Evolutionary conservation across 2,888 invertebrate species (phyloP).

Genomic region (Eupithecia abbreviata): DNA sequence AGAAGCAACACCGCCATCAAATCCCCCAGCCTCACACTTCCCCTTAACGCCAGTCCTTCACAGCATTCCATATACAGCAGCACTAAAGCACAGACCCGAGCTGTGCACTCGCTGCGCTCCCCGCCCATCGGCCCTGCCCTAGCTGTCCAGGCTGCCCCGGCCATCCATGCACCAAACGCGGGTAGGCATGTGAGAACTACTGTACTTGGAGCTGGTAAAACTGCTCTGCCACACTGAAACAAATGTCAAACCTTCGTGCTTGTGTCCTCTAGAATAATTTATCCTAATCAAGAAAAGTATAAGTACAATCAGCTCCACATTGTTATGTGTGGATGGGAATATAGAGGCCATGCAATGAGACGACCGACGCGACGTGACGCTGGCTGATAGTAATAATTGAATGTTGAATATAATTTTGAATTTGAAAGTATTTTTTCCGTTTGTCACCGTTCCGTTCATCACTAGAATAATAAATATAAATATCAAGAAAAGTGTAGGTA

Average conservation of each 20-base stretch:
- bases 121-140: conserved; percentile 50
- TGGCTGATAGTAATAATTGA: too few species aligned
- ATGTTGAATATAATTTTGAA: too few species aligned
- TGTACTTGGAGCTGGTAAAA: conserved; percentile 53
- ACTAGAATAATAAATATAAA: too few species aligned
- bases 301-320: too few species aligned
- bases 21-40: conserved; percentile 52
- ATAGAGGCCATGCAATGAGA: too few species aligned
- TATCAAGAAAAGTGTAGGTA: too few species aligned
- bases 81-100: conserved; percentile 55
- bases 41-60: conserved; percentile 59
- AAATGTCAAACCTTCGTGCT: not conserved
- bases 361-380: too few species aligned
- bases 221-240: conserved; percentile 62
- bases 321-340: too few species aligned
- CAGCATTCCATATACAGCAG: conserved; percentile 69
- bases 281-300: too few species aligned
- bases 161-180: conserved; percentile 51
- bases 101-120: conserved; percentile 29
- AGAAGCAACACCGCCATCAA: conserved; percentile 47
- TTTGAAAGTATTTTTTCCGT: too few species aligned
- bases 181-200: conserved; percentile 49
- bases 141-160: conserved; percentile 41
- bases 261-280: too few species aligned
- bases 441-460: too few species aligned